Percentiles rank a stretch among this genome's conserved stretches.
These are phyloP conservation scores for Clitarchus hookeri DNA, from an alignment of 2,888 invertebrate species.

Conservation along the genomic window DNA sequence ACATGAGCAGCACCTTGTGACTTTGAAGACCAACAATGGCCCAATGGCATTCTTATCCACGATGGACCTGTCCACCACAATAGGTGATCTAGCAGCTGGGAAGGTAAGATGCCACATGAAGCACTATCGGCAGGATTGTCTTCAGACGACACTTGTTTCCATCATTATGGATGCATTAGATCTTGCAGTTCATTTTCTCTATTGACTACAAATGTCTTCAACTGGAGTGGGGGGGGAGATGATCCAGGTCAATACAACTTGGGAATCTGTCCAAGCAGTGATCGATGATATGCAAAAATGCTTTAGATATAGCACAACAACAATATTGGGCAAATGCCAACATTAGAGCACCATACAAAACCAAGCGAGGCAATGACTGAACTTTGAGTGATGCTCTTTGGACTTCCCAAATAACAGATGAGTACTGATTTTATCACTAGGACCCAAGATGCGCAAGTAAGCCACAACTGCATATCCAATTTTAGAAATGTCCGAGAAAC, in stretches of 20 bases:
- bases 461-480: background rate
- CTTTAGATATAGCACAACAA: background rate
- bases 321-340: background rate
- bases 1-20: background rate
- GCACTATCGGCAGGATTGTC: background rate
- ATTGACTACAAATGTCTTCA: background rate
- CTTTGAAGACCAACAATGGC: background rate
- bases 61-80: background rate
- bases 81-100: background rate
- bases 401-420: background rate
- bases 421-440: background rate
- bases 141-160: background rate
- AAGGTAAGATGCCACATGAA: background rate
- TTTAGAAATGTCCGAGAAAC: background rate
- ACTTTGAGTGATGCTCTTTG: background rate
- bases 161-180: background rate
- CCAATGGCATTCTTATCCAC: background rate
- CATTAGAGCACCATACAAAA: background rate
- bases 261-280: background rate
- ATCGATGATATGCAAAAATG: background rate
- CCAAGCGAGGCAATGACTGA: background rate
- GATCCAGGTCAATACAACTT: background rate
- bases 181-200: background rate
- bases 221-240: background rate
- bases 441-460: background rate